Base-by-base conservation (phyloP, 1,140 invertebrate species). In the Bombus terrestris region DNA sequence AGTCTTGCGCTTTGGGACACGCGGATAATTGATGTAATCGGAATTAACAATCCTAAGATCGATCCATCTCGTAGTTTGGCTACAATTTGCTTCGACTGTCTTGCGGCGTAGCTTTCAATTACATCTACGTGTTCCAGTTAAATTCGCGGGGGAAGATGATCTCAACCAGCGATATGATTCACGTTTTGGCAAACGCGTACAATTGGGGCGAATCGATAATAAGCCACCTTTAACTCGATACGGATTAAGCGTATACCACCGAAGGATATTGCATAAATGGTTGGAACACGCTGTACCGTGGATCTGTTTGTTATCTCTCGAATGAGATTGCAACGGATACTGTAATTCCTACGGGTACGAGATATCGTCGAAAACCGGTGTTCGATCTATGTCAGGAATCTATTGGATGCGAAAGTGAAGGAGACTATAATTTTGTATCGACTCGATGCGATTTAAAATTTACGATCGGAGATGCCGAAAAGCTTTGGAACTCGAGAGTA, bases 1-100 rank as follows among this genome's bases (percentile, higher is more conserved):
- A 59, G 25, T 82, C 57, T 68, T 13, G 9, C 62, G 9, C 35
- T 8, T 12, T 9, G 57, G 1, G 47, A 53, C 18, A 6, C 47
- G 47, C 18, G 18, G 47, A 39, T 69, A 84, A 84, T 84, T n/a
- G 53, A 71, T 71, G n/a, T n/a, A 77, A 83, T 71, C 47, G 28
- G 37, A 43, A 78, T 78, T 78, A 84, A 84, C 82, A 41, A 84
- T 78, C 64, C 37, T 18, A 41, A 43, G n/a, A 79, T 84, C 75
- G 83, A 84, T 72, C 0, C 5, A 1, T 35, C 8, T 35, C 53
- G 15, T 39, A 62, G 66, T 43, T n/a, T 28, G 37, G 39, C 32
- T 22, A 25, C n/a, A 37, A n/a, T 79, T 84, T 37, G 64, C 37
- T 47, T 22, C 22, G 6, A 32, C 6, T 28, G 28, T 59, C 9